Evolutionary conservation across 2,888 invertebrate species (phyloP).

Genomic region (Hydroisotoma schaefferi): DNA sequence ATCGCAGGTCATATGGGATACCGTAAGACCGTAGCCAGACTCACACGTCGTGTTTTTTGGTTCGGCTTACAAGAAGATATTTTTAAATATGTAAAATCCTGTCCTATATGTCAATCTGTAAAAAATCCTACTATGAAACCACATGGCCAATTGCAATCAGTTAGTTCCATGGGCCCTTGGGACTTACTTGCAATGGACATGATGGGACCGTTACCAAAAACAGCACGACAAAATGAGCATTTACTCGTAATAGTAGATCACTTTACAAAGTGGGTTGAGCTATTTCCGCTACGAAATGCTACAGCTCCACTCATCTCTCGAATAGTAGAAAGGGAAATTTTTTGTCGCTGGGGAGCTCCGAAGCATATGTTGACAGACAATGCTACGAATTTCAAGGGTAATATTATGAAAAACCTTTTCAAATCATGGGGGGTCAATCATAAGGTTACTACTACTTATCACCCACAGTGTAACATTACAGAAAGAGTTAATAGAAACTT

Average conservation of each 20-base stretch:
- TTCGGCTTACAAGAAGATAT: background rate
- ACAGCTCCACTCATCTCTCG: conserved; percentile 14
- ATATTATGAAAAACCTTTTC: conserved; percentile 13
- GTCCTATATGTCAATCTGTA: background rate
- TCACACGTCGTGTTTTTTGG: background rate
- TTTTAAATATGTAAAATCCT: background rate
- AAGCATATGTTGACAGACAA: conserved; percentile 2
- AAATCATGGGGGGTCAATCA: conserved; percentile 24
- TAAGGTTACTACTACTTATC: conserved; percentile 35
- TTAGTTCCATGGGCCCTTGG: background rate
- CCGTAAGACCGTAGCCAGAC: background rate
- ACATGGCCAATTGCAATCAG: background rate
- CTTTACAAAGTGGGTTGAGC: conserved; percentile 3
- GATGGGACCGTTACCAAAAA: background rate
- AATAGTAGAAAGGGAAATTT: conserved; percentile 2
- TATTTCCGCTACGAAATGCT: conserved; percentile 13
- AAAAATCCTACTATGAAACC: background rate
- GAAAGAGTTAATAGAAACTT: conserved; percentile 39
- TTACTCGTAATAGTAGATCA: background rate
- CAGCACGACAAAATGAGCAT: background rate
- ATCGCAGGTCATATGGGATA: background rate
- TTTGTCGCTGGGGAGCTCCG: conserved; percentile 2
- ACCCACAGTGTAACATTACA: conserved; percentile 34
- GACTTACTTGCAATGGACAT: background rate
- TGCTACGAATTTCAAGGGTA: conserved; percentile 2